Percentiles rank a stretch among this genome's conserved stretches.
These are phyloP conservation scores for Schizopygopsis malacanthus DNA, from an alignment of 2,797 vertebrate genomes.

Conservation along the genomic window DNA sequence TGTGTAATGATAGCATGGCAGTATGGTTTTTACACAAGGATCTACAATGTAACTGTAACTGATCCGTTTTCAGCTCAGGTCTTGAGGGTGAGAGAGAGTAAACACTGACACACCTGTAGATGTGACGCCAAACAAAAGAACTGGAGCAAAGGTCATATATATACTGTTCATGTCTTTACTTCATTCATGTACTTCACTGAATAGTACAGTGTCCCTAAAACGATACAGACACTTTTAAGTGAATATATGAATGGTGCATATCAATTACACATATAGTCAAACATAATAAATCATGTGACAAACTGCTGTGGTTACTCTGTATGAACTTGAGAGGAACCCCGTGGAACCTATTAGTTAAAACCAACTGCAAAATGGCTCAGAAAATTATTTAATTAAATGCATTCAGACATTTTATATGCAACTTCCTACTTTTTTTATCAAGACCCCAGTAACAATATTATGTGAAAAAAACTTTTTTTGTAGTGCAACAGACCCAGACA, in stretches of 20 bases:
- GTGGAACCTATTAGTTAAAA: not conserved
- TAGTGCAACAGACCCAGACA: no score
- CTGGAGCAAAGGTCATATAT: not conserved
- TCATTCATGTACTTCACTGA: not conserved
- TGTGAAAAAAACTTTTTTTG: no score
- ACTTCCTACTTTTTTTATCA: not conserved
- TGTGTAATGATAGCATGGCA: not conserved
- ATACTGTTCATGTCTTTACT: not conserved
- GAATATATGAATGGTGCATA: not conserved
- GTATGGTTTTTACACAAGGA: not conserved
- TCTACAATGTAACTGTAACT: not conserved
- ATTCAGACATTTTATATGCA: not conserved
- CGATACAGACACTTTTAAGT: not conserved
- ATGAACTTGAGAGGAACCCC: not conserved
- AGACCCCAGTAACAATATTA: no score
- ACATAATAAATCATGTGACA: not conserved
- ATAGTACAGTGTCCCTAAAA: not conserved
- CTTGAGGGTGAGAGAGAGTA: not conserved
- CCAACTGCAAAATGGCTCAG: not conserved
- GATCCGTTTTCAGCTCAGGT: not conserved
- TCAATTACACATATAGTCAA: not conserved
- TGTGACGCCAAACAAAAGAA: constrained; percentile 19
- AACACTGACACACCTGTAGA: constrained; percentile 14
- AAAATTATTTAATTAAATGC: not conserved
- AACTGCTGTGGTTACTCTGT: not conserved